A percentile compares a stretch with the other conserved stretches of the same genome.
phyloP scores from a whole-genome alignment of 1,140 invertebrate genomes.

The Plectrocnemia conspersa region DNA sequence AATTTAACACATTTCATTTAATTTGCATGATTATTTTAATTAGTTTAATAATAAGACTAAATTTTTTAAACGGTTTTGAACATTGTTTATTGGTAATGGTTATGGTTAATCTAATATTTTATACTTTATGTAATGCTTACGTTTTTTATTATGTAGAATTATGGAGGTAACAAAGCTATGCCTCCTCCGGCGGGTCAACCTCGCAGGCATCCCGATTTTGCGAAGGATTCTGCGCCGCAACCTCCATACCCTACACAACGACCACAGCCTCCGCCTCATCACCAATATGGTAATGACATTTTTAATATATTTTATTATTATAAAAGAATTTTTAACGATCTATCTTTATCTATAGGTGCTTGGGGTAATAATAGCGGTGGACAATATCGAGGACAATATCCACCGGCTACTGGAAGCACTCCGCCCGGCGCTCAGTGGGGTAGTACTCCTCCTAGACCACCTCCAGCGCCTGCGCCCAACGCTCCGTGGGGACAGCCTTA shows the following conservation, averaged over 20 bases:
- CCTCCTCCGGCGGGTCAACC: slow-evolving; percentile 64
- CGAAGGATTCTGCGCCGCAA: slow-evolving; percentile 69
- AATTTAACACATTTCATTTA: too few species aligned
- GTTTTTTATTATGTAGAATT: slow-evolving; percentile 23
- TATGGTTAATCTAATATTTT: slow-evolving; percentile 3
- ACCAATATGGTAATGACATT: slow-evolving; percentile 30
- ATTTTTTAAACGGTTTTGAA: too few species aligned
- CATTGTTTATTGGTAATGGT: slow-evolving; percentile 18
- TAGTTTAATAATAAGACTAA: too few species aligned
- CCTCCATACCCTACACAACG: slow-evolving; percentile 38
- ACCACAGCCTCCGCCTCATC: slow-evolving; percentile 41
- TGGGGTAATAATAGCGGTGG: slow-evolving; percentile 32
- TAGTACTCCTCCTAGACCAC: slow-evolving; percentile 35
- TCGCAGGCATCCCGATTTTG: slow-evolving; percentile 78
- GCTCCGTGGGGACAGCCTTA: slow-evolving; percentile 39
- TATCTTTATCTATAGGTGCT: slow-evolving; percentile 18
- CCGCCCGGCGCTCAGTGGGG: slow-evolving; percentile 15
- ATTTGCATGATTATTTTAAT: too few species aligned
- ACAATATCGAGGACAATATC: slow-evolving; percentile 31
- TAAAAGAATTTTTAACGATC: too few species aligned
- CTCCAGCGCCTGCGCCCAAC: slow-evolving; percentile 41
- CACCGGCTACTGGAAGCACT: slow-evolving; percentile 6
- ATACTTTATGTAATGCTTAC: not conserved
- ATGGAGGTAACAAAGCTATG: slow-evolving; percentile 56
- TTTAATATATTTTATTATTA: too few species aligned